Evolutionary conservation across 2,888 invertebrate species (phyloP), one percentile per base, ranked within the genome.

Genomic region (Pimpla rufipes): DNA sequence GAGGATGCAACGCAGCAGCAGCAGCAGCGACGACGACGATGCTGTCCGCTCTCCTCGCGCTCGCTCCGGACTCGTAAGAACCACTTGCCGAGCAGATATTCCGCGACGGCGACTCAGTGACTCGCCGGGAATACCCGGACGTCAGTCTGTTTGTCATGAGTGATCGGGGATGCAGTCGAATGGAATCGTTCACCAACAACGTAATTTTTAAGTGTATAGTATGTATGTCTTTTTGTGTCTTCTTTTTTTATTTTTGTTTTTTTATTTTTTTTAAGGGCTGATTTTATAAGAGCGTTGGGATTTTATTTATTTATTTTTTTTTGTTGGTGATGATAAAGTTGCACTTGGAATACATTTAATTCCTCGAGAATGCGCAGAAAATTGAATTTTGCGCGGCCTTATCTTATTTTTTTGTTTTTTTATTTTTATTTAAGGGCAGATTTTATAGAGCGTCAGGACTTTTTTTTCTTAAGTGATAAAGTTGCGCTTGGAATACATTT

Each of bases 141-240:
- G 59, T 35, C 11, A 59, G 13, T 70, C 55, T 45, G 64, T 62
- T 82, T 74, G 73, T 68, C 64, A 78, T 68, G 78, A 55, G 62
- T 23, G 71, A 82, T 70, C 78, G 47, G 42, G 37, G 23, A 82
- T 81, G 16, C 10, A 68, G 59, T 62, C 50, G 11, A 21, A 66
- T 66, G 45, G 59, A 68, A 73, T 68, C 73, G 13, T 78, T 82
- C 68, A 52, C 74, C 21, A 68, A 45, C 40, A 73, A 52, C 45
- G 47, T 57, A 16, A 74, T 82, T 78, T 64, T 74, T 68, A 45
- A 64, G 37, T 82, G 78, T 64, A 64, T 82, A 52, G 82, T 82
- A 82, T 64, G 78, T 82, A 78, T 67, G 40, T 29, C 5, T 52
- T 10, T 59, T 29, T 29, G 5, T 29, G 3, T 70, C 10, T 21